Base-by-base conservation (phyloP, 2,797 vertebrate genomes). In the Pangasius sanitwongsei region DNA sequence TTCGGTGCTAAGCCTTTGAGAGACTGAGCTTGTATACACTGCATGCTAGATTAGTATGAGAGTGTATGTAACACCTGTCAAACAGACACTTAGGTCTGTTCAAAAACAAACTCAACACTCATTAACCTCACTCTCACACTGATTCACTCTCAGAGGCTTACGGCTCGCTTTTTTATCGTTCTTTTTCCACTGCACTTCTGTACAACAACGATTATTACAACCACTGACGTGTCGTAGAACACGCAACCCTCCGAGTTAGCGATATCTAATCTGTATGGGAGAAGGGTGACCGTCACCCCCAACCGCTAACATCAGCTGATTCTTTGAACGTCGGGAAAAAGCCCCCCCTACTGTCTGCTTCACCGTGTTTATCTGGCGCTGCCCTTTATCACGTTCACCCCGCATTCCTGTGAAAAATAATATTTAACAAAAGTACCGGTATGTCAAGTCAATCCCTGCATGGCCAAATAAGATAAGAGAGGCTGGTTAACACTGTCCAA, bases 381-480 rank as follows among this genome's bases (percentile, higher is more conserved):
- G 88, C 74, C 88, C 88, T 91, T 88, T 90, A 91, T 87, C 87
- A 78, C 55, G 20, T 65, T 85, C 88, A 86, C 92, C 91, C 90
- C 78, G 92, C 93, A 92, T 93, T 94, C 91, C 92, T 92, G 86
- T 37, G 90, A 92, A 95, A 90, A 94, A 93, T 93, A 94, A 94
- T 94, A 94, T 95, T 96, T 94, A 95, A 95, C 94, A 93, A 94
- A 94, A 90, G 89, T 91, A 91, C 92, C 78, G 86, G 89, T 87
- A 94, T 87, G 86, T 93, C 90, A 93, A 93, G 92, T 95, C 92
- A 93, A 92, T 93, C 92, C 89, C 92, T 93, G 93, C 88, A 86
- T 93, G 93, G 93, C 93, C 93, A 94, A 93, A 95, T 93, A 93
- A 94, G 95, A 95, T 95, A 95, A 94, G 92, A 74, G 65, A 67